A percentile compares a stretch with the other conserved stretches of the same genome.
Conservation (phyloP, 2,113 vertebrate species). For the Benitochromis conjunctus region DNA sequence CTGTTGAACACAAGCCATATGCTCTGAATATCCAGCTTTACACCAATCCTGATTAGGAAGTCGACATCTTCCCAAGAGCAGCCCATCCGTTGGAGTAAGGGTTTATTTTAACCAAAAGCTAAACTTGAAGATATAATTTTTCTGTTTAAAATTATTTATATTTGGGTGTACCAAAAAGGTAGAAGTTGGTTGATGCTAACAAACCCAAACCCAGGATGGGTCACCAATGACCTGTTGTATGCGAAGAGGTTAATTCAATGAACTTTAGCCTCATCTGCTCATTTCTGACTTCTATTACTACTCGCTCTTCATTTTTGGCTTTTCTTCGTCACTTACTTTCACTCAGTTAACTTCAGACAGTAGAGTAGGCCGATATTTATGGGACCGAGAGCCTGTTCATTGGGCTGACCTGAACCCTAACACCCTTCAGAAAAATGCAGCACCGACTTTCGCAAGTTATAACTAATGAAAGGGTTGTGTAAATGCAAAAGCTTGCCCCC, state of each 20-base stretch:
- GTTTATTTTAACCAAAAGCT: background rate
- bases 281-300: background rate
- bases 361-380: background rate
- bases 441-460: background rate
- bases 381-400: background rate
- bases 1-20: too few species aligned
- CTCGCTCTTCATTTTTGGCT: background rate
- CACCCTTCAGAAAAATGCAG: background rate
- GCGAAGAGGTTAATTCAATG: background rate
- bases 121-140: background rate
- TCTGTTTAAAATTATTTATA: background rate
- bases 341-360: background rate
- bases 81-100: background rate
- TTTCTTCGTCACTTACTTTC: background rate
- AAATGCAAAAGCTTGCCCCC: background rate
- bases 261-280: background rate
- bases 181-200: background rate
- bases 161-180: background rate
- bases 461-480: background rate
- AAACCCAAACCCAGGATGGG: background rate
- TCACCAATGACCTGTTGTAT: background rate
- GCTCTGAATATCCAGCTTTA: background rate
- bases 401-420: background rate
- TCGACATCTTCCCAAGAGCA: background rate
- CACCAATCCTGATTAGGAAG: background rate